A percentile compares a stretch with the other conserved stretches of the same genome.
These are phyloP conservation scores for Ormyrus pomaceus DNA, from an alignment of 2,888 invertebrate genomes.

Conservation along the genomic window DNA sequence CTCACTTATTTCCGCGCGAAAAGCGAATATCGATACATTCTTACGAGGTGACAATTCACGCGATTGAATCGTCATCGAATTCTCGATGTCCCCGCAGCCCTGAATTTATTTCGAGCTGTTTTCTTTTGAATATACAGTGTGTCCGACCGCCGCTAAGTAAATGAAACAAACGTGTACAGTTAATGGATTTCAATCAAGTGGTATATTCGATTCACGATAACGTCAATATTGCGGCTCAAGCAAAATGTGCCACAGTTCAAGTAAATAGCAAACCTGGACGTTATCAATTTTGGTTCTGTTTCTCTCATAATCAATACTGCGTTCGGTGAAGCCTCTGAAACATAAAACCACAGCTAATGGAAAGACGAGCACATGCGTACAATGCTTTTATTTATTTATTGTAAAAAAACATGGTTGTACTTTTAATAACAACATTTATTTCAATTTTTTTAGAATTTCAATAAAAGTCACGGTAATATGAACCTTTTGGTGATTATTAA, in stretches of 20 bases:
- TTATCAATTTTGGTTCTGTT: constrained; percentile 37
- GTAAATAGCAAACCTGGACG: constrained; percentile 35
- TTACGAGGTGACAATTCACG: no score
- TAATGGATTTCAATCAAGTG: constrained; percentile 48
- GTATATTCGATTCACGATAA: constrained; percentile 25
- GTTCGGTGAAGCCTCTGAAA: not conserved
- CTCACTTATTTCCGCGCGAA: not conserved
- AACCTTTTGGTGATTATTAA: no score
- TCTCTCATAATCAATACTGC: constrained; percentile 33
- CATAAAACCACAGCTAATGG: no score
- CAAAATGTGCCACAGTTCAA: constrained; percentile 29
- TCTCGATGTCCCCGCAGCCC: not conserved
- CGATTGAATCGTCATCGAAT: not conserved
- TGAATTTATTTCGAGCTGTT: not conserved
- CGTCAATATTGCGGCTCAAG: constrained; percentile 33
- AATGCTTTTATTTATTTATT: no score
- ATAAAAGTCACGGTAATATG: no score
- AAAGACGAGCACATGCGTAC: no score
- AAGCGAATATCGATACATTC: no score
- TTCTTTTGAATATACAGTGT: no score
- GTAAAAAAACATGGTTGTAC: no score
- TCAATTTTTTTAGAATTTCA: no score
- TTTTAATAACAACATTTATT: no score
- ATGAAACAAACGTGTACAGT: constrained; percentile 49
- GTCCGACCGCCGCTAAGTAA: not conserved